A percentile compares a stretch with the other conserved stretches of the same genome.
These are phyloP conservation scores for Zaprionus bogoriensis DNA, from an alignment of 2,888 invertebrate species.

Conservation along the genomic window DNA sequence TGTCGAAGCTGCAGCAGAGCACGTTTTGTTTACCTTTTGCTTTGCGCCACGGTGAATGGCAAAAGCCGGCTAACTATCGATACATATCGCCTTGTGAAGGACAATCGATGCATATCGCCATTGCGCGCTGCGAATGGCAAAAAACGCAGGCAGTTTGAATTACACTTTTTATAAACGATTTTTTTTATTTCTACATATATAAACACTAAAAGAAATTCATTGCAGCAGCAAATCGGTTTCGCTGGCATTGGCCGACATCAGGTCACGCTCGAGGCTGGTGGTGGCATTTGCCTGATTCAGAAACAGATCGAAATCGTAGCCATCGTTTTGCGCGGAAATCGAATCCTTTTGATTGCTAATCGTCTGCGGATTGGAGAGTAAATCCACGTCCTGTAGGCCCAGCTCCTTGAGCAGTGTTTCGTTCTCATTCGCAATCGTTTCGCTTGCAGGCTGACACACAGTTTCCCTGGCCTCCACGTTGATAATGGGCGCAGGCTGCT, in stretches of 20 bases:
- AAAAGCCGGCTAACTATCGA: background rate
- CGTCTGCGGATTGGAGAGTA: slow-evolving; percentile 69
- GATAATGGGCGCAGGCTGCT: slow-evolving; percentile 76
- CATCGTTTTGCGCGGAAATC: slow-evolving; percentile 50
- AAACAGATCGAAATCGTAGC: slow-evolving; percentile 78
- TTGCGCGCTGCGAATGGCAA: background rate
- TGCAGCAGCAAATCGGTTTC: slow-evolving; percentile 78
- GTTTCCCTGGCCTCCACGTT: slow-evolving; percentile 56
- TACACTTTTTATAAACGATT: slow-evolving; percentile 6
- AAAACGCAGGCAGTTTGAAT: background rate
- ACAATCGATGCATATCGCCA: background rate
- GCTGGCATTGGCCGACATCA: slow-evolving; percentile 76
- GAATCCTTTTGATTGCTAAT: slow-evolving; percentile 67
- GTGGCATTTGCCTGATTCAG: slow-evolving; percentile 69
- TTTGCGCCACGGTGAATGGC: slow-evolving; percentile 35
- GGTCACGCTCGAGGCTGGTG: slow-evolving; percentile 68
- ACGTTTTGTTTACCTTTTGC: slow-evolving; percentile 50
- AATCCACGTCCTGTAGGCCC: slow-evolving; percentile 84
- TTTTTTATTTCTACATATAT: slow-evolving; percentile 33
- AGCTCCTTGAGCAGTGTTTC: slow-evolving; percentile 84
- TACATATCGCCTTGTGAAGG: too few relatives aligned
- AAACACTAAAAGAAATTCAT: slow-evolving; percentile 28
- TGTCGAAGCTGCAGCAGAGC: slow-evolving; percentile 36
- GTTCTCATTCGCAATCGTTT: slow-evolving; percentile 36
- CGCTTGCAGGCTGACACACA: background rate